Evolutionary conservation across 2,113 vertebrate genomes (phyloP), one percentile per base, ranked within the genome.

Genomic region (Eulemur macaco): DNA sequence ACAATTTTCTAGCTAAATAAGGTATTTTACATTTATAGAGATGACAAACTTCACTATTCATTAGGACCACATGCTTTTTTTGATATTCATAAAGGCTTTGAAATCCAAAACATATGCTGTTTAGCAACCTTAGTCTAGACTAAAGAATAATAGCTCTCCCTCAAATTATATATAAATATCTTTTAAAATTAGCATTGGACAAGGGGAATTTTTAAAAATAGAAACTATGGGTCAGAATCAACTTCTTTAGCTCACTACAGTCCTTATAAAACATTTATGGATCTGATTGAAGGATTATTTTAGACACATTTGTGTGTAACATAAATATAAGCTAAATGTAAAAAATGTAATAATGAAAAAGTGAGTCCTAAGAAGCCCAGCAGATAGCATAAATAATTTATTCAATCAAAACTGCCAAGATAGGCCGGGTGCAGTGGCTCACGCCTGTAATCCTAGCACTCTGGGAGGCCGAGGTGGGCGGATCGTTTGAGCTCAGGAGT

Each of bases 351-450:
- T 93, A 93, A 58, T 92, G 81, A 94, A 95, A 88, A 95, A 94
- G 81, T 96, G 97, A 96, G 85, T 96, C 96, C 83, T 94, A 45
- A 10, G 29, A 83, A 92, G 86, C 94, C 96, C 97, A 97, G 97
- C 86, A 98, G 97, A 97, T 97, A 97, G 97, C 97, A 98, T 97
- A 98, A 98, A 98, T 29, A 80, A 97, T 97, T 97, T 98, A 97
- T 96, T 92, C 96, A 97, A 96, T 96, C 47, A 56, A 34, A 45
- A 56, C 71, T 85, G 17, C 8, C 68, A 27, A 60, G 15, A 0
- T 73, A 39, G 39, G 39, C 39, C 39, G 39, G 39, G 39, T 3
- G 39, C 39, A 3, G 39, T 39, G 39, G 39, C 39, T 39, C 39
- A 39, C 39, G 39, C 39, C 39, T 39, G 39, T 39, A 39, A 39